Base-by-base conservation (phyloP, 2,797 vertebrate genomes). In the Sebastes vulpes region DNA sequence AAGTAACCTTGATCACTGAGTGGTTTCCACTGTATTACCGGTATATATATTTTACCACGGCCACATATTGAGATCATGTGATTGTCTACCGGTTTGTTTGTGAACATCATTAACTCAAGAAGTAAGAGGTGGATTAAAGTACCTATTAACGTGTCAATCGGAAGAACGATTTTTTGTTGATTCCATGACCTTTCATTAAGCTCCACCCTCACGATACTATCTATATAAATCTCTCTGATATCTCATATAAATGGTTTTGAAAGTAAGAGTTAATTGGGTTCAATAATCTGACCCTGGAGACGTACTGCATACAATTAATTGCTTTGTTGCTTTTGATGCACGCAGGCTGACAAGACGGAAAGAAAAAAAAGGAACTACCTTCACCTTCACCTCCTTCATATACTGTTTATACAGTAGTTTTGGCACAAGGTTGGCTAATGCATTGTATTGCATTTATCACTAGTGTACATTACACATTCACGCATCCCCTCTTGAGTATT, bases 401-500 rank as follows among this genome's bases (percentile, higher is more conserved):
- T 20, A 26, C 25, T 48, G 42, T 48, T 26, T 42, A 35, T 18
- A 46, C 12, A 68, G 26, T 53, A 29, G 12, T 25, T 12, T 35
- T 63, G 18, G 50, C 26, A 54, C 10, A 50, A 3, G 11, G 11
- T 18, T 64, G 9, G 46, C 18, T 20, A 28, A 6, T 25, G 26
- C 53, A 42, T 9, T 75, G 23, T 42, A 50, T 23, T 72, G 31
- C 10, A 64, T 59, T 59, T 11, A 63, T 52, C 38, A 53, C 59
- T 28, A 4, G 29, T 57, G 12, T 52, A 58, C 56, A 71, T 46
- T 56, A n/a, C 26, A 48, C 20, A 67, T 58, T 66, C 21, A 65
- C 60, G 80, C 3, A 0, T 54, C n/a, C 58, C 56, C 60, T 75
- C 66, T 38, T 32, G n/a, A 46, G 52, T 58, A 61, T 74, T 69